Percentiles rank a stretch among this genome's conserved stretches.
phyloP scores from a whole-genome alignment of 2,888 invertebrate species.

The Ophion slaviceki region DNA sequence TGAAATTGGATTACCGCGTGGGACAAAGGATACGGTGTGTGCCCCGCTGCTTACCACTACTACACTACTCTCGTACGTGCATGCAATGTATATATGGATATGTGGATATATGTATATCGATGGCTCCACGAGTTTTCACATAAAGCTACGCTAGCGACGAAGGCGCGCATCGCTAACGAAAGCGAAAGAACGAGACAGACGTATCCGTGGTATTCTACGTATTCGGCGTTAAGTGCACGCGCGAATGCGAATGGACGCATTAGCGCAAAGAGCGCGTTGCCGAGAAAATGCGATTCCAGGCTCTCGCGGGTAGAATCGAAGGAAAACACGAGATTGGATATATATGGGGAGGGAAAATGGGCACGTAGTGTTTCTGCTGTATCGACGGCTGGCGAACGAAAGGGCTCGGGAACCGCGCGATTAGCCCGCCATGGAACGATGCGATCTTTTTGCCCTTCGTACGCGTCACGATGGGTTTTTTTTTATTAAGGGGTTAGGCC shows the following conservation, averaged over 20 bases:
- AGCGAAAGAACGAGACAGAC: slow-evolving; percentile 34
- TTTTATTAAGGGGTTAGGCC: no score
- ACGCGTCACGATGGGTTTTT: no score
- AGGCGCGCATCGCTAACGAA: neutral
- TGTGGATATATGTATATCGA: neutral
- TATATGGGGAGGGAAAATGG: neutral
- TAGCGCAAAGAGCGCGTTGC: slow-evolving; percentile 26
- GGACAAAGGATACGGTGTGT: slow-evolving; percentile 74
- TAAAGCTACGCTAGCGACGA: no score
- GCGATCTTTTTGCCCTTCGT: no score
- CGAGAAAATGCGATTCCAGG: neutral
- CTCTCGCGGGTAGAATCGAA: slow-evolving; percentile 3
- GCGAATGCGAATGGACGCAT: slow-evolving; percentile 63
- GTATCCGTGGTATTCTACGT: slow-evolving; percentile 62
- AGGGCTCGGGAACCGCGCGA: neutral
- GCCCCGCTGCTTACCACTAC: slow-evolving; percentile 56
- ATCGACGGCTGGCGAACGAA: neutral
- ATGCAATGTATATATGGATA: slow-evolving; percentile 1
- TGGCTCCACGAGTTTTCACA: neutral
- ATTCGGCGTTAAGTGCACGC: slow-evolving; percentile 65
- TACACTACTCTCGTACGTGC: slow-evolving; percentile 46
- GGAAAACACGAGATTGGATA: neutral
- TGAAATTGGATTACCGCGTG: slow-evolving; percentile 73
- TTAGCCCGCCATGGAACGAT: no score
- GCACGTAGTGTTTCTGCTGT: neutral